Evolutionary conservation across 2,113 vertebrate genomes (phyloP).

Genomic region (Macrotis lagotis): DNA sequence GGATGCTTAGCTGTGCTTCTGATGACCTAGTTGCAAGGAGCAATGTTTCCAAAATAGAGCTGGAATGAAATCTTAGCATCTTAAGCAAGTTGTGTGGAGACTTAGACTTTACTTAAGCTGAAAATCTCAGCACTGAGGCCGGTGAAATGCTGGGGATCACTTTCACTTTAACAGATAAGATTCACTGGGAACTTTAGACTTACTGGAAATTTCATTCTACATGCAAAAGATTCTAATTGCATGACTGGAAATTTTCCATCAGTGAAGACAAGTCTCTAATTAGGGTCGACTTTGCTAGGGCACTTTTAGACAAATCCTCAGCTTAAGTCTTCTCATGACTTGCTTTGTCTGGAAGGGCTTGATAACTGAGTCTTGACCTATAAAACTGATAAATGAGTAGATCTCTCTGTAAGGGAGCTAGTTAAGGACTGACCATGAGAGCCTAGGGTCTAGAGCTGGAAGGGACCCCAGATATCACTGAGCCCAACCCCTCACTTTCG

Average conservation of each 20-base stretch:
- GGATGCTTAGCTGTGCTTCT: background rate
- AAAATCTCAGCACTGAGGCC: background rate
- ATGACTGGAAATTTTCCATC: constrained; percentile 12
- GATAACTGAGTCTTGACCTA: background rate
- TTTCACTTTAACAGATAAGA: background rate
- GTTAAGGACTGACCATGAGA: background rate
- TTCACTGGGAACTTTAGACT: background rate
- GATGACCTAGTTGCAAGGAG: background rate
- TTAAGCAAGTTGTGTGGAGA: background rate
- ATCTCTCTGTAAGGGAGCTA: background rate
- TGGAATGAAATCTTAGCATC: background rate
- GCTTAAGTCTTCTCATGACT: background rate
- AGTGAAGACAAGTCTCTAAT: background rate
- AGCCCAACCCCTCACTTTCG: background rate
- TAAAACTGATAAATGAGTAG: background rate
- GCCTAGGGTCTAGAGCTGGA: background rate
- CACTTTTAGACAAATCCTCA: background rate
- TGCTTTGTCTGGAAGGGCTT: background rate
- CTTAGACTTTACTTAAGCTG: background rate
- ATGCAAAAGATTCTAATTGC: background rate
- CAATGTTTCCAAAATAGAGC: background rate
- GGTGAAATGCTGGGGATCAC: background rate
- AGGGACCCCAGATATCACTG: background rate
- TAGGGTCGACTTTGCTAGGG: background rate
- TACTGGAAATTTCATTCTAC: background rate